These are phyloP conservation scores for Euleptes europaea DNA, from an alignment of 2,113 vertebrate genomes.

Conservation along the genomic window DNA sequence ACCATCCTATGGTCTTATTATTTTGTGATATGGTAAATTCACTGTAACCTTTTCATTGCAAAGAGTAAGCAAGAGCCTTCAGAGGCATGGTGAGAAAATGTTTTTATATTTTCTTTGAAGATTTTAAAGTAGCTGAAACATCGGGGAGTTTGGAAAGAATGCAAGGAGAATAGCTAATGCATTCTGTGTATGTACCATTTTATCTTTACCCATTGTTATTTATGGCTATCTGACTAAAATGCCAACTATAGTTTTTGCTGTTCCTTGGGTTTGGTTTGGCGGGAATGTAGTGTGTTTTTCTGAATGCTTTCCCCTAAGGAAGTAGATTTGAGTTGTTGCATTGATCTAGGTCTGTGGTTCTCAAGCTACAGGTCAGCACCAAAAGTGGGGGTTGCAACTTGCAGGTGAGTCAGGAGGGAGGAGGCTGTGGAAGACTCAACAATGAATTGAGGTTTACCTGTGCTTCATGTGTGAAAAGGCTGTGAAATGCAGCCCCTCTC, in stretches of 20 bases:
- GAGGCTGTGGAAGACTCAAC: too few relatives aligned
- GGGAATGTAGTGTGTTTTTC: not conserved
- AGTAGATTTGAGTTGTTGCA: not conserved
- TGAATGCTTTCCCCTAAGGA: not conserved
- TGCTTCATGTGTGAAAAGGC: too few relatives aligned
- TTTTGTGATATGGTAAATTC: conserved; percentile 8
- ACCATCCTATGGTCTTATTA: conserved; percentile 1
- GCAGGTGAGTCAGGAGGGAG: too few relatives aligned
- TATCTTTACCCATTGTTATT: not conserved
- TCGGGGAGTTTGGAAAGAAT: not conserved
- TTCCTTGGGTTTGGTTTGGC: not conserved
- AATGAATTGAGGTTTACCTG: too few relatives aligned
- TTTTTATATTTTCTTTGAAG: conserved; percentile 17
- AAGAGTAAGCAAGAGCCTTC: not conserved
- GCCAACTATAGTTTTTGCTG: not conserved
- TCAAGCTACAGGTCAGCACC: too few relatives aligned
- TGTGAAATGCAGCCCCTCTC: too few relatives aligned
- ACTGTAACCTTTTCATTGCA: conserved; percentile 4
- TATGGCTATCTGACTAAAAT: not conserved
- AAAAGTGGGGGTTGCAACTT: too few relatives aligned
- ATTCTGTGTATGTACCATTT: not conserved
- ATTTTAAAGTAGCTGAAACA: conserved; percentile 9
- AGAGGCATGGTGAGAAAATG: not conserved
- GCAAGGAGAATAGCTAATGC: conserved; percentile 3
- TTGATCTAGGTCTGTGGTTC: too few relatives aligned